phyloP scores from a whole-genome alignment of 2,113 vertebrate genomes.

The Talpa occidentalis region DNA sequence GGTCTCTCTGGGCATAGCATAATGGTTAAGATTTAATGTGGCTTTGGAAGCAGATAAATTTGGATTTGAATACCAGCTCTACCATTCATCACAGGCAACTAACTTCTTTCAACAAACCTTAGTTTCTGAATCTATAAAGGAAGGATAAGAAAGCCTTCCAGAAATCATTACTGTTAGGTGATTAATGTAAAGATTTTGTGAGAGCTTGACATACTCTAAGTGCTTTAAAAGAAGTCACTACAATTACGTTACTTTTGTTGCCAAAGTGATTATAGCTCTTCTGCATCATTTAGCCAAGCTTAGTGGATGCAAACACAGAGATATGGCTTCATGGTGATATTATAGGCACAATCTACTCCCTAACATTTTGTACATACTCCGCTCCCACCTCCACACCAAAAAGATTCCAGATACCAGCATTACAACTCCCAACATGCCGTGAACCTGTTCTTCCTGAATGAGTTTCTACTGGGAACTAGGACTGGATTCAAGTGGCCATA shows the following conservation, averaged over 20 bases:
- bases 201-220: not conserved
- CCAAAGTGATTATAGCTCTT: not conserved
- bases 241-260: slow-evolving; percentile 11
- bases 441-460: too few relatives aligned
- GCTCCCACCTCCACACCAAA: too few relatives aligned
- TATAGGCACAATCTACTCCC: too few relatives aligned
- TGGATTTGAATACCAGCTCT: not conserved
- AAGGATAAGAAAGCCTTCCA: not conserved
- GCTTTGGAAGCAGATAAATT: slow-evolving; percentile 17
- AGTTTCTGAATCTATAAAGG: slow-evolving; percentile 4
- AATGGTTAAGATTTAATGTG: slow-evolving; percentile 11
- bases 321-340: not conserved
- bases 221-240: not conserved
- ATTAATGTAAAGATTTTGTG: slow-evolving; percentile 22
- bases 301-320: not conserved
- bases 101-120: not conserved
- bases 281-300: not conserved
- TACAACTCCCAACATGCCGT: too few relatives aligned
- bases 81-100: not conserved
- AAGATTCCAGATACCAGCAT: too few relatives aligned
- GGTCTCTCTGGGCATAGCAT: not conserved
- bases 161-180: not conserved
- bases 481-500: too few relatives aligned
- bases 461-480: too few relatives aligned
- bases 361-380: too few relatives aligned